Conservation (phyloP, 2,113 vertebrate species). For the Oreochromis spilurus region DNA sequence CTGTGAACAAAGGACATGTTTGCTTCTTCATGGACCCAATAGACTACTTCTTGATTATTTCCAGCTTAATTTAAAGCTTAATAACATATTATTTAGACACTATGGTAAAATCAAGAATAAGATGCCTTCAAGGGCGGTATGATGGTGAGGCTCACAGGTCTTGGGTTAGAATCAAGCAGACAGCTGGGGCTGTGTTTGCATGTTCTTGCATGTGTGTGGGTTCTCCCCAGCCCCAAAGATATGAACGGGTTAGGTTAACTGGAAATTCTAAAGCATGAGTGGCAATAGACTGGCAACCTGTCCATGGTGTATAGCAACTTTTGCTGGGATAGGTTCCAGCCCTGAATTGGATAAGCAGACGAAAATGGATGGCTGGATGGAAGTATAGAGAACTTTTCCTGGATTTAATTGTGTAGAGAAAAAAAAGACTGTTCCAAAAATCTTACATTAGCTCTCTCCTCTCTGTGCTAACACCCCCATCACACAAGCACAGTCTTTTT, state of each 20-base stretch:
- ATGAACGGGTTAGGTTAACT: neutral
- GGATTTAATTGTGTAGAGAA: neutral
- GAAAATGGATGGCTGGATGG: neutral
- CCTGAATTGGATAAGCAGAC: neutral
- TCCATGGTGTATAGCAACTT: neutral
- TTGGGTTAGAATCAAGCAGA: neutral
- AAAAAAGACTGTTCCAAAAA: neutral
- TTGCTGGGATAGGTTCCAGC: neutral
- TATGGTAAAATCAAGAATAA: neutral
- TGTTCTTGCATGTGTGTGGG: neutral
- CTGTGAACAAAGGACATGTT: neutral
- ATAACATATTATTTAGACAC: neutral
- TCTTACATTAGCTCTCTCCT: neutral
- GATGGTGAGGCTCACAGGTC: neutral
- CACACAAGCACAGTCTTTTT: neutral
- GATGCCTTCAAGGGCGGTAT: neutral
- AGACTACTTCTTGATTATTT: neutral
- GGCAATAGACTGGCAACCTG: neutral
- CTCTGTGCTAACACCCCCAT: neutral
- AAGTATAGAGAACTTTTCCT: neutral
- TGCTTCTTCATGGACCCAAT: neutral
- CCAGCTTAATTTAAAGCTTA: neutral
- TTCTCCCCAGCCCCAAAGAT: neutral
- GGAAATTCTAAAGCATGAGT: neutral
- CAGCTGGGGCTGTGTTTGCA: neutral